Conservation (phyloP, 1,140 invertebrate genomes). For the Zeugodacus cucurbitae region DNA sequence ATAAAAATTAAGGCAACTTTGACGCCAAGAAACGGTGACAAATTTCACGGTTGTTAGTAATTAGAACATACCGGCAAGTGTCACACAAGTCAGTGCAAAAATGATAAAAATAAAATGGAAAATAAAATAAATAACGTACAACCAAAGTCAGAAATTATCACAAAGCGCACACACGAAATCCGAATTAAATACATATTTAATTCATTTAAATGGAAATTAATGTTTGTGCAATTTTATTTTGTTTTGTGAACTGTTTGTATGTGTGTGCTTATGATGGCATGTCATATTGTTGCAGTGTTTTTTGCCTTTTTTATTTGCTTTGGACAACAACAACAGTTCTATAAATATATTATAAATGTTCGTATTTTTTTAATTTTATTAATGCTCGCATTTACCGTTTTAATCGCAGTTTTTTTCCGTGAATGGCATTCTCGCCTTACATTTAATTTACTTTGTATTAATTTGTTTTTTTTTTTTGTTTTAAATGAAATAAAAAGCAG, state of each 20-base stretch:
- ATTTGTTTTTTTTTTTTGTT: no score
- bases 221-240: background rate
- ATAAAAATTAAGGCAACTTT: background rate
- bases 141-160: background rate
- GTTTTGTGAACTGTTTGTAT: background rate
- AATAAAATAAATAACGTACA: background rate
- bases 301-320: background rate
- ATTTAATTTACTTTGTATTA: background rate
- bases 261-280: background rate
- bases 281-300: background rate
- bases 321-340: no score
- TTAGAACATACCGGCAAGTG: background rate
- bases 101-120: background rate
- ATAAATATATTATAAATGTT: background rate
- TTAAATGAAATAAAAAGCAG: no score
- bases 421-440: background rate
- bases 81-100: background rate
- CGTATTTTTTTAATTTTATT: background rate
- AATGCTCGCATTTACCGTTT: background rate
- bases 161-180: background rate
- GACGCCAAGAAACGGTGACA: background rate
- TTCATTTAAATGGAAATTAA: slow-evolving; percentile 5
- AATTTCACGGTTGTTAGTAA: background rate
- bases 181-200: background rate
- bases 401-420: background rate